Evolutionary conservation across 1,140 invertebrate genomes (phyloP).

Genomic region (Steinernema feltiae): DNA sequence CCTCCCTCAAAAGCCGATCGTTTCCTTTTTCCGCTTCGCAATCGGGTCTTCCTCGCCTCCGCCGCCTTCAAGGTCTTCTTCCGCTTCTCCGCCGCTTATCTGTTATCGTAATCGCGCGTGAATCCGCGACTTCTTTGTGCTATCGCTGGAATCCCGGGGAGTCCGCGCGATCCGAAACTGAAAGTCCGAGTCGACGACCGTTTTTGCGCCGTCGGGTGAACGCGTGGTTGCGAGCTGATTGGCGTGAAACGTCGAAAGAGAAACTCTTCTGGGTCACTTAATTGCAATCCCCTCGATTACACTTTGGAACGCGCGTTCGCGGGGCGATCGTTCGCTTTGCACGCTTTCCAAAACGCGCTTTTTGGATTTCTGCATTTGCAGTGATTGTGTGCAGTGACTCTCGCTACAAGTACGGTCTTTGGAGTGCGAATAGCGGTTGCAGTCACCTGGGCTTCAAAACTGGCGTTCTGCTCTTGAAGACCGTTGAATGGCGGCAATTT

Average conservation of each 20-base stretch:
- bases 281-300: background rate
- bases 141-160: too few relatives aligned
- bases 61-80: background rate
- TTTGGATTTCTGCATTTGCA: too few relatives aligned
- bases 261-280: constrained; percentile 1
- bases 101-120: background rate
- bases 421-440: too few relatives aligned
- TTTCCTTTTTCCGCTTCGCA: background rate
- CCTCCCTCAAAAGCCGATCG: background rate
- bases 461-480: too few relatives aligned
- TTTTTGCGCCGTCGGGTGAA: background rate
- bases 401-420: too few relatives aligned
- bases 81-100: background rate
- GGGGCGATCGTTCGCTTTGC: background rate
- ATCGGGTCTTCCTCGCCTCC: background rate
- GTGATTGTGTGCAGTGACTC: too few relatives aligned
- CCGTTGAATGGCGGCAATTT: too few relatives aligned
- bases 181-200: too few relatives aligned
- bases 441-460: too few relatives aligned
- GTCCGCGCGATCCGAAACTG: too few relatives aligned
- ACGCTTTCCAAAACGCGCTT: too few relatives aligned
- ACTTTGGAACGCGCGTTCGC: background rate
- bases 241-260: background rate
- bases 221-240: background rate
- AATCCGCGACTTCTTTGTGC: too few relatives aligned